Base-by-base conservation (phyloP, 2,888 invertebrate species). In the Saturnia pavonia region DNA sequence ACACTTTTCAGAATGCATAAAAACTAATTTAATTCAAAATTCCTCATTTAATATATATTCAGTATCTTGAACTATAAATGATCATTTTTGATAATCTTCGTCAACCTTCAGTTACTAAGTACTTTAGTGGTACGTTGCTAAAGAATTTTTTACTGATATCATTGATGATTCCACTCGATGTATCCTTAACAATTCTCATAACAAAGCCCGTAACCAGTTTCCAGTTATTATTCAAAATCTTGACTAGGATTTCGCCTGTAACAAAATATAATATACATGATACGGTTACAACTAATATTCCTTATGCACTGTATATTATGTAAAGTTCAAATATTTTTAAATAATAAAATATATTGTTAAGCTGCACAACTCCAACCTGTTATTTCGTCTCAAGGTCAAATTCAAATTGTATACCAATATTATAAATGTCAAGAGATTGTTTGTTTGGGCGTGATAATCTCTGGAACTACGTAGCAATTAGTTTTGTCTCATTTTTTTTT, bases 181-280 rank as follows among this genome's bases (percentile, higher is more conserved):
- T 76, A 2, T 83, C 80, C n/a, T 83, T 45, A 69, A 85, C 74
- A 2, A 75, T 34, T 48, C 74, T 76, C 14, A 85, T 84, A n/a
- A 83, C 80, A 0, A 78, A 45, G 3, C 74, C 12, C 34, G 85
- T 45, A 0, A 87, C 3, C 0, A 69, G 2, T 65, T 72, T 82
- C 82, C 83, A 87, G 70, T 87, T 85, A 6, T 84, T 70, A 70
- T 88, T 88, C 66, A 88, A 7, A 0, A 85, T 71, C 0, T 67
- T 63, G 1, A 80, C 63, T n/a, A 85, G 74, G 9, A 77, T 9
- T 25, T 76, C 76, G 73, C 85, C 88, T 89, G 85, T 16, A 78
- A 82, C 74, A 72, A 63, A 68, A 27, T 69, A 9, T n/a, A 1
- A 2, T 54, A 70, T 71, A 65, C 69, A 72, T 54, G 9, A 45